phyloP scores from a whole-genome alignment of 2,797 vertebrate species.

The Rhinogobio ventralis region DNA sequence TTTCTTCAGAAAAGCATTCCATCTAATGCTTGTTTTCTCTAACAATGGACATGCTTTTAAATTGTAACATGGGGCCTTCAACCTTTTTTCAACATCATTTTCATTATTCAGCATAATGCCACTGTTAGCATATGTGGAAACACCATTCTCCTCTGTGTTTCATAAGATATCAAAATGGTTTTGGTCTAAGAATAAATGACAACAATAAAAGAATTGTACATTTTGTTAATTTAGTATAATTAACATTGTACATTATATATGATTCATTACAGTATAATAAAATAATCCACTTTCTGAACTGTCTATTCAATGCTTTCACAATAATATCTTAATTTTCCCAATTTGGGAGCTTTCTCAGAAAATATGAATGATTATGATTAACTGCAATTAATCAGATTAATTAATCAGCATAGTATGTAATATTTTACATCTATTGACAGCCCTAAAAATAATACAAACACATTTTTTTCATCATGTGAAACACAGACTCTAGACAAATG shows the following conservation, averaged over 20 bases:
- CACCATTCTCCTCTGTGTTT: constrained; percentile 25
- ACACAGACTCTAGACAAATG: constrained; percentile 32
- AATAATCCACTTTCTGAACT: background rate
- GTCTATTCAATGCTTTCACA: background rate
- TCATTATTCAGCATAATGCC: constrained; percentile 34
- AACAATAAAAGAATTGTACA: background rate
- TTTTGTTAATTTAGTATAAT: background rate
- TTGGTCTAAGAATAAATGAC: background rate
- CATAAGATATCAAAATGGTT: constrained; percentile 19
- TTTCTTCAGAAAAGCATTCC: constrained; percentile 48
- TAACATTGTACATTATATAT: too few relatives aligned
- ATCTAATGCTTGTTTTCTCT: constrained; percentile 36
- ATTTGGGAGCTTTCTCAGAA: background rate
- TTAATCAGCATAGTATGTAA: background rate
- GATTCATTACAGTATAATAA: background rate
- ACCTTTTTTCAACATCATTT: constrained; percentile 50
- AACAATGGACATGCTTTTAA: constrained; percentile 41
- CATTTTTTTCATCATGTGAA: constrained; percentile 24
- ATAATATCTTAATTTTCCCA: background rate
- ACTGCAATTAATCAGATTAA: background rate
- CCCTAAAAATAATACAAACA: too few relatives aligned
- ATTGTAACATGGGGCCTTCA: constrained; percentile 39
- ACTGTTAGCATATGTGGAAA: constrained; percentile 33
- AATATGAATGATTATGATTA: background rate
- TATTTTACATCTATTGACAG: background rate